Evolutionary conservation across 2,113 vertebrate genomes (phyloP), one percentile per base, ranked within the genome.

Genomic region (Silurus meridionalis): DNA sequence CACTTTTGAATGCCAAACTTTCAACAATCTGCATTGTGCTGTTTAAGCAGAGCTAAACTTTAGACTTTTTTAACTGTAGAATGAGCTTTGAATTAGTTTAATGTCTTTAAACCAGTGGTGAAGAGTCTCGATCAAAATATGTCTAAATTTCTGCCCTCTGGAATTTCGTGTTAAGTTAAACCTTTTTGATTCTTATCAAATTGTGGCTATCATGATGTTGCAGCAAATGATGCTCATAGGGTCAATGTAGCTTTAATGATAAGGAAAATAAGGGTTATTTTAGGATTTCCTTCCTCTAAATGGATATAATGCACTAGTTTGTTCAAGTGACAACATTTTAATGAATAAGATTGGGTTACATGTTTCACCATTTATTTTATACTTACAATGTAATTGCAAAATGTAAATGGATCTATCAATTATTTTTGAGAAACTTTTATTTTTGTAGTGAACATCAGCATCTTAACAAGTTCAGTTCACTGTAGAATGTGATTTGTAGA

Each of bases 51-150:
- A 63, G 53, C 53, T 50, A 75, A 52, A 52, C 19, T 48, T 75
- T 13, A 57, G 37, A 64, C 57, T 9, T 85, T 71, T 83, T 88
- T 84, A 88, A 82, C 85, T 60, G 88, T 80, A 82, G 55, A 58
- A 77, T 52, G 83, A 67, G 79, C 77, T 90, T 81, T 85, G 85
- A 87, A 87, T 89, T 74, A 83, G 55, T 92, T 87, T 85, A 89
- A 79, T 72, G 90, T 91, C 83, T 91, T 84, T 83, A 88, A 37
- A 86, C 86, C 91, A 93, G 91, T 92, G 86, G 88, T 87, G 88
- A 88, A 82, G 63, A 86, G 28, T 77, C 19, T 64, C 80, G 17
- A 77, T 23, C 25, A 46, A 80, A 7, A 52, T 52, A 50, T 21
- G 48, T 86, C 82, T n/a, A 61, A 83, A 87, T 63, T 83, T 80